Evolutionary conservation across 1,140 invertebrate genomes (phyloP).

Genomic region (Lepidurus apus): DNA sequence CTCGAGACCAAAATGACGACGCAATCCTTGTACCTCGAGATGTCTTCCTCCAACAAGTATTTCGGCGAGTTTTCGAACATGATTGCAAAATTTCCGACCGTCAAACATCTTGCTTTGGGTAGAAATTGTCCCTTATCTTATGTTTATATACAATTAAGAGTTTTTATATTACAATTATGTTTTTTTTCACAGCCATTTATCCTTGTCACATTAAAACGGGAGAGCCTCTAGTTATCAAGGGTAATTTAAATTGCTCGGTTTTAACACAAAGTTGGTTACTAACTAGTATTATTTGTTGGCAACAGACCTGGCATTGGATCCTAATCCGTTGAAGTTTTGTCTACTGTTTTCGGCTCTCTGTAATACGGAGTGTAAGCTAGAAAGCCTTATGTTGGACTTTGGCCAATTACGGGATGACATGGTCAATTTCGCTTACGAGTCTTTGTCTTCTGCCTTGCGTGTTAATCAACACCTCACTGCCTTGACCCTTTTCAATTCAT

Average conservation of each 20-base stretch:
- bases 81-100: not conserved
- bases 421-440: not conserved
- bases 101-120: not conserved
- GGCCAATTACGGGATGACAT: not conserved
- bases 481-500: constrained; percentile 10
- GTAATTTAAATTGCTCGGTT: not conserved
- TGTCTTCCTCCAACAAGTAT: not conserved
- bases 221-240: not conserved
- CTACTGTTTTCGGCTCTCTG: not conserved
- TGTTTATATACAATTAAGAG: not conserved
- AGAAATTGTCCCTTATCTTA: not conserved
- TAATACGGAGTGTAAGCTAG: not conserved
- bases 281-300: no score
- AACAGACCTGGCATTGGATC: not conserved
- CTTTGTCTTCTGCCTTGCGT: not conserved
- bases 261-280: not conserved
- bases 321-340: not conserved
- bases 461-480: not conserved
- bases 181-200: not conserved
- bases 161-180: not conserved
- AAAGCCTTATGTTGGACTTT: constrained; percentile 1
- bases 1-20: not conserved
- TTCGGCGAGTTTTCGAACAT: not conserved
- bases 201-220: not conserved
- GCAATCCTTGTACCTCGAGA: not conserved